Base-by-base conservation (phyloP, 1,140 invertebrate genomes). In the Tetragonula clypearis region DNA sequence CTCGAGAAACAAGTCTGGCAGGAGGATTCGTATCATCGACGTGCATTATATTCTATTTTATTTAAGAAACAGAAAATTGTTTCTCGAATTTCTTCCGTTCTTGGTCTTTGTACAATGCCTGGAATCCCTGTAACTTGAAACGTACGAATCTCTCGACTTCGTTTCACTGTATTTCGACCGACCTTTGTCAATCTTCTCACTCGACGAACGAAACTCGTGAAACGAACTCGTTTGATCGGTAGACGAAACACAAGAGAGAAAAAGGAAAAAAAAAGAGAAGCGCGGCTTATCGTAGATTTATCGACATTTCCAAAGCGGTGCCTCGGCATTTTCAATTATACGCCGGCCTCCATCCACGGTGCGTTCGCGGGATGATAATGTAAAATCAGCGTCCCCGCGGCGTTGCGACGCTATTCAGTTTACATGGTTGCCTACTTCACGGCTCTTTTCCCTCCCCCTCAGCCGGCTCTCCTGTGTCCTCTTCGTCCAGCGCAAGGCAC, bases 281-380 rank as follows among this genome's bases (percentile, higher is more conserved):
- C 41, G 41, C 41, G 56, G 35, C 19, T 65, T 69, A 17, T n/a
- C 69, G 84, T n/a, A 71, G 83, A 88, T 90, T 85, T 91, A 90
- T 87, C 82, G 87, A 88, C 86, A 87, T 90, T 86, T 91, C 87
- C 80, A 88, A 30, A 88, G 78, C 76, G 49, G 49, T 58, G 72
- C 77, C 87, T 81, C 72, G 84, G 75, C 78, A 91, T 88, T 88
- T 88, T 85, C 86, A 88, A 90, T 88, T 90, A 49, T 49, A 88
- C 75, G 62, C 66, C 35, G 30, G 19, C 30, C 15, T 69, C 6
- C 26, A 49, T 49, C 41, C 41, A 49, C 41, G 53, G 53, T 23
- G 78, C 71, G 72, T 55, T 69, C 65, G 35, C 60, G 26, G 11
- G 65, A 89, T 56, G 53, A 90, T 81, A 86, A 85, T 69, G 71